phyloP scores from a whole-genome alignment of 2,113 vertebrate species.

The Thunnus thynnus region DNA sequence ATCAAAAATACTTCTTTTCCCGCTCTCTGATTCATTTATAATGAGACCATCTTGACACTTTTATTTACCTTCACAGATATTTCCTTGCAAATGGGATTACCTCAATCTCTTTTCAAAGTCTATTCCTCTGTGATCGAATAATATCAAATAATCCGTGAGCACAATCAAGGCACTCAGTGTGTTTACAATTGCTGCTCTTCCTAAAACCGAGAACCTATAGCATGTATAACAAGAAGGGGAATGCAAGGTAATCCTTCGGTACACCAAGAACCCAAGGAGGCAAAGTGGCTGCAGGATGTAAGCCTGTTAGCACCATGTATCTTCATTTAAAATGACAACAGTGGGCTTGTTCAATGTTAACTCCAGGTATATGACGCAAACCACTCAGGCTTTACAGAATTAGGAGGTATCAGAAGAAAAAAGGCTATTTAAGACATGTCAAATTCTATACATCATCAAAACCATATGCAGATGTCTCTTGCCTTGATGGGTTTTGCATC shows the following conservation, averaged over 20 bases:
- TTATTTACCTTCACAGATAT: slow-evolving; percentile 44
- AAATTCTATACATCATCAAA: neutral
- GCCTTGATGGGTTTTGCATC: slow-evolving; percentile 1
- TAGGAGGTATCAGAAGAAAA: slow-evolving; percentile 37
- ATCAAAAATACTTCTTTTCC: neutral
- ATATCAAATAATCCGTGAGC: slow-evolving; percentile 24
- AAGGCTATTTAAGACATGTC: slow-evolving; percentile 25
- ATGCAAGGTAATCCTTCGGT: slow-evolving; percentile 28
- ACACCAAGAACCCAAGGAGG: slow-evolving; percentile 30
- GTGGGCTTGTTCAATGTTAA: slow-evolving; percentile 49
- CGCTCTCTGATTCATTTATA: slow-evolving; percentile 29
- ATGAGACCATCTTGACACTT: slow-evolving; percentile 12
- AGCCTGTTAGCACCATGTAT: slow-evolving; percentile 53
- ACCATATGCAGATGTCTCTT: slow-evolving; percentile 13
- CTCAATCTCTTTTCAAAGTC: slow-evolving; percentile 15
- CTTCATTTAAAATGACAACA: slow-evolving; percentile 68
- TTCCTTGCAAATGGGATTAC: slow-evolving; percentile 39
- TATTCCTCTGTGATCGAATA: slow-evolving; percentile 34
- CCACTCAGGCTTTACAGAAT: slow-evolving; percentile 41
- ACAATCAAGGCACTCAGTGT: slow-evolving; percentile 3
- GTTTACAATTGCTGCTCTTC: slow-evolving; percentile 29
- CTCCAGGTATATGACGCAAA: slow-evolving; percentile 55
- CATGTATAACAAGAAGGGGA: slow-evolving; percentile 22
- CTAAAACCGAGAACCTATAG: slow-evolving; percentile 9
- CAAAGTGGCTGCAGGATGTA: slow-evolving; percentile 53